Evolutionary conservation across 2,797 vertebrate genomes (phyloP), one percentile per base, ranked within the genome.

Genomic region (Ibycter americanus): DNA sequence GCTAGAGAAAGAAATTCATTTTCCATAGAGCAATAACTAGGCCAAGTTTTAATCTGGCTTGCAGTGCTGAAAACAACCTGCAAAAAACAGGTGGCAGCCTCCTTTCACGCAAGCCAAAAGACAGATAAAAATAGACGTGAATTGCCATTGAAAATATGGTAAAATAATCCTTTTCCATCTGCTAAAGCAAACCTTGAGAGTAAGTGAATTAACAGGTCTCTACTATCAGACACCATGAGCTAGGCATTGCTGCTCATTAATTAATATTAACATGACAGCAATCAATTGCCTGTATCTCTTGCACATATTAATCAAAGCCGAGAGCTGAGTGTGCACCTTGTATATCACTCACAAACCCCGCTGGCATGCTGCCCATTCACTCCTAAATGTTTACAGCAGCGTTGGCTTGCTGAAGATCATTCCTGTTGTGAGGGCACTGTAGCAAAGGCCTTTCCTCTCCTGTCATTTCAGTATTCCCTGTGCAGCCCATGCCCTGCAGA

Each of bases 141-240:
- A 93, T 87, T 97, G 87, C 94, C 95, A 97, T 87, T 96, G 97
- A 98, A 97, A 98, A 96, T 80, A 96, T 85, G 95, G 96, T 97
- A 96, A 98, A 98, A 97, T 95, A 97, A 97, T 97, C 90, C 96
- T 98, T 98, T 93, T 93, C 97, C 98, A 98, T 98, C 96, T 98
- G 97, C 96, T 97, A 95, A 97, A 97, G 80, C 23, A 95, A 96
- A 90, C 59, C 66, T 68, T 68, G n/a, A 34, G 81, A 96, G 42
- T 97, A 98, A 98, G 96, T 91, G 97, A 97, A 97, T 94, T 97
- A 97, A 61, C 98, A 98, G 97, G 81, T 94, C 96, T 96, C 86
- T 68, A 70, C 2, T 12, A 95, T 96, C 66, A 88, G 72, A 71
- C 59, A 59, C 73, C 70, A 54, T 32, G 65, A 95, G 92, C 73